These are phyloP conservation scores for Taxidea taxus DNA, from an alignment of 2,113 vertebrate genomes.

Conservation along the genomic window DNA sequence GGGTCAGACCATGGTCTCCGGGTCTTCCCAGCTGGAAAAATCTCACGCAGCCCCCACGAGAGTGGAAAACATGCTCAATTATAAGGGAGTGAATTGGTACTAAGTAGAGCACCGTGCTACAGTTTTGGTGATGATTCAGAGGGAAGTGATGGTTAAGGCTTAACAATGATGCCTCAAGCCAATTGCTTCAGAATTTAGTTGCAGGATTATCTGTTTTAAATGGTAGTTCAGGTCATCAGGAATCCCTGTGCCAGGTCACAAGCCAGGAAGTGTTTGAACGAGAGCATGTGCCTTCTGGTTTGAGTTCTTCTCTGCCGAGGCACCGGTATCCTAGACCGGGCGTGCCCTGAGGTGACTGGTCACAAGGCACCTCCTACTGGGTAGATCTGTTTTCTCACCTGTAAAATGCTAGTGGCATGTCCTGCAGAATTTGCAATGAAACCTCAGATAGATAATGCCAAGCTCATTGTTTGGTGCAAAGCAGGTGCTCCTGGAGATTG, in stretches of 20 bases:
- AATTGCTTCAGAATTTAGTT: conserved; percentile 6
- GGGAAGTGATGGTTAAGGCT: conserved; percentile 16
- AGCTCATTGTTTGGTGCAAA: background rate
- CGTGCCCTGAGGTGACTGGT: background rate
- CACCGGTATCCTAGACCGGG: background rate
- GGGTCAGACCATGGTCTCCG: background rate
- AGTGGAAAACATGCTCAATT: background rate
- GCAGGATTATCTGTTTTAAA: background rate
- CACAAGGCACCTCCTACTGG: background rate
- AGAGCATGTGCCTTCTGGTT: background rate
- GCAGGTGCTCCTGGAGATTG: background rate
- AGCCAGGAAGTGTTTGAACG: background rate
- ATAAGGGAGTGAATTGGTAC: conserved; percentile 23
- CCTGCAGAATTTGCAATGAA: background rate
- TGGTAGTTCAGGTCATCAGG: background rate
- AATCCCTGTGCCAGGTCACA: background rate
- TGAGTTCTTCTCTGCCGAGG: background rate
- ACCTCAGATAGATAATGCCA: background rate
- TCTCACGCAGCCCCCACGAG: background rate
- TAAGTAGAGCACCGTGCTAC: conserved; percentile 6
- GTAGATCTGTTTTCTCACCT: background rate
- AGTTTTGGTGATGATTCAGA: conserved; percentile 47
- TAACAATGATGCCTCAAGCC: background rate
- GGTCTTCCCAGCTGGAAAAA: background rate
- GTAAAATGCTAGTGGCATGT: background rate